Base-by-base conservation (phyloP, 2,888 invertebrate species). In the Belgica antarctica region DNA sequence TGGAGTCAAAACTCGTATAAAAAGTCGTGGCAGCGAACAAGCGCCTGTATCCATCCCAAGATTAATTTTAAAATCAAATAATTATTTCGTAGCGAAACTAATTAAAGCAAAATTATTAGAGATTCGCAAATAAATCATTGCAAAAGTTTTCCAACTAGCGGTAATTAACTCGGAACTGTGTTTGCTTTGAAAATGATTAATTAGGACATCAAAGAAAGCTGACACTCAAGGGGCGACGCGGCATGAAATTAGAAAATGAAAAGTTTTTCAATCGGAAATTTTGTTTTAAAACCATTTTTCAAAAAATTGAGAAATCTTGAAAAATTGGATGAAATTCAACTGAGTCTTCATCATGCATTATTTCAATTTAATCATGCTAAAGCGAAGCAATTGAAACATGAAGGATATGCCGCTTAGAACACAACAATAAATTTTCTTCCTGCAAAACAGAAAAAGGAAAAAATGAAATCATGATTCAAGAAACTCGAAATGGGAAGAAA, bases 311-410 rank as follows among this genome's bases (percentile, higher is more conserved):
- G 22, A 52, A 52, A 12, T 41, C n/a, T 41, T 41, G 12, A 41
- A 41, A 41, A n/a, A 41, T 41, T 41, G 41, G 10, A n/a, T 15
- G 41, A 41, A 41, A 41, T n/a, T 15, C 41, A 15, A 41, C 12
- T 12, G 15, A 2, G 3, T 41, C 8, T 41, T 41, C 41, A 41
- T 41, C 41, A 41, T 41, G 10, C 41, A 41, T 41, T 41, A 41
- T 41, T 52, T 52, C 22, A 52, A 52, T 52, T 52, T 52, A 41
- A 41, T 41, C 41, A 41, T 15, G 41, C n/a, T 41, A 15, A 41
- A 41, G 41, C 41, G 41, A 52, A 22, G 52, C 52, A 52, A 52
- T 52, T 52, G 52, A 52, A 52, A 52, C 52, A 52, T 52, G 52
- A 52, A 52, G 17, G 52, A 52, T 52, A 7, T 17, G 5, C 12